A percentile compares a stretch with the other conserved stretches of the same genome.
phyloP scores from a whole-genome alignment of 2,113 vertebrate species.

The Ictalurus furcatus region DNA sequence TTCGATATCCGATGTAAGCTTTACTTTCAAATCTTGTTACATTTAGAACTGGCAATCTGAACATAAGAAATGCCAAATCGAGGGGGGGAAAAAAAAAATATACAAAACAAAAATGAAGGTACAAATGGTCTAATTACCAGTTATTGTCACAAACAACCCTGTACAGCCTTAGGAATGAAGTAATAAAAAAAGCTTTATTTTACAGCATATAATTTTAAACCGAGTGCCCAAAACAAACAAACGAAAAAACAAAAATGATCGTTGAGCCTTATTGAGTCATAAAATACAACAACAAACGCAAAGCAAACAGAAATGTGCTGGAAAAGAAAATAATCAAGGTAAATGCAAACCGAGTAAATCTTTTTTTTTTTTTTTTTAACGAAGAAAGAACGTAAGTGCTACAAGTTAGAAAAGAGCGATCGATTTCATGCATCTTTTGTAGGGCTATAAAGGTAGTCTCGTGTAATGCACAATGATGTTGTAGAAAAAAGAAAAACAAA shows the following conservation, averaged over 20 bases:
- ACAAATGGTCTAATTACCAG: conserved; percentile 88
- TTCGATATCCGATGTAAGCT: conserved; percentile 91
- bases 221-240: conserved; percentile 78
- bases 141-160: conserved; percentile 99
- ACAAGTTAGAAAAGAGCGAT: conserved; percentile 63
- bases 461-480: conserved; percentile 67
- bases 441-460: conserved; percentile 84
- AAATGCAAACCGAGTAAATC: conserved; percentile 70
- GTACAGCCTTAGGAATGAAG: conserved; percentile 95
- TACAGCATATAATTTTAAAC: conserved; percentile 94
- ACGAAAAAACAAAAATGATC: conserved; percentile 69
- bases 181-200: conserved; percentile 93
- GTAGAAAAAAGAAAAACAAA: not conserved
- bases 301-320: conserved; percentile 74
- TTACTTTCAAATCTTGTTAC: conserved; percentile 99
- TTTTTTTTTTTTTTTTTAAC: conserved; percentile 51
- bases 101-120: conserved; percentile 74
- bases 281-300: conserved; percentile 80
- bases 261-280: conserved; percentile 77
- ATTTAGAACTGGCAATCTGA: conserved; percentile 99
- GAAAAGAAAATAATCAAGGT: conserved; percentile 70
- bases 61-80: conserved; percentile 84
- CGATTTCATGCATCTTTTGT: conserved; percentile 83
- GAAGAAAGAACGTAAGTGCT: conserved; percentile 70
- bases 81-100: conserved; percentile 61